A percentile compares a stretch with the other conserved stretches of the same genome.
Evolutionary conservation across 2,113 vertebrate genomes (phyloP).

Genomic region (Ascaphus truei): DNA sequence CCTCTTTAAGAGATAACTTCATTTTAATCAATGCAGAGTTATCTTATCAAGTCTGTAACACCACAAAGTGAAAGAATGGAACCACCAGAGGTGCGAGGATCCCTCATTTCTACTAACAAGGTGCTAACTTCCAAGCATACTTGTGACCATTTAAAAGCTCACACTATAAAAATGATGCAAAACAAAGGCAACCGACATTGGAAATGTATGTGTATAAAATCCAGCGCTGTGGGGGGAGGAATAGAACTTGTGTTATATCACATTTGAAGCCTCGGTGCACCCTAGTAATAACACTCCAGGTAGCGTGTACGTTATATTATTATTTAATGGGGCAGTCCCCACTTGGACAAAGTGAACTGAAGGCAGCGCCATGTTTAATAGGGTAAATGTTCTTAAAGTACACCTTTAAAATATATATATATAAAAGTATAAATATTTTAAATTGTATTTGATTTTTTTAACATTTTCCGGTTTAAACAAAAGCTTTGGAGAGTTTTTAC

Average conservation of each 20-base stretch:
- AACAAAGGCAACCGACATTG: constrained; percentile 3
- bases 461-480: too few species aligned
- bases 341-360: too few species aligned
- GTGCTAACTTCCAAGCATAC: constrained; percentile 53
- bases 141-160: constrained; percentile 42
- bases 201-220: constrained; percentile 16
- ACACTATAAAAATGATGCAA: constrained; percentile 34
- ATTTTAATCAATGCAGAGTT: background rate
- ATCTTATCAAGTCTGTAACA: constrained; percentile 33
- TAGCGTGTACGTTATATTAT: too few species aligned
- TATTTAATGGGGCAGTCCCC: too few species aligned
- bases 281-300: background rate
- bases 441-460: too few species aligned
- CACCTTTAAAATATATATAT: too few species aligned
- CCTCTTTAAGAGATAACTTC: background rate
- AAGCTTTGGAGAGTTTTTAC: too few species aligned
- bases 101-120: constrained; percentile 37
- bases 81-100: constrained; percentile 36
- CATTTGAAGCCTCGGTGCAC: constrained; percentile 32
- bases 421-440: too few species aligned
- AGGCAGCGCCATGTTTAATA: too few species aligned
- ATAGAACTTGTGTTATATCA: constrained; percentile 38
- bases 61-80: constrained; percentile 37
- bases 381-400: too few species aligned
- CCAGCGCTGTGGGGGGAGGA: constrained; percentile 24